Evolutionary conservation across 2,797 vertebrate genomes (phyloP).

Genomic region (Paguma larvata): DNA sequence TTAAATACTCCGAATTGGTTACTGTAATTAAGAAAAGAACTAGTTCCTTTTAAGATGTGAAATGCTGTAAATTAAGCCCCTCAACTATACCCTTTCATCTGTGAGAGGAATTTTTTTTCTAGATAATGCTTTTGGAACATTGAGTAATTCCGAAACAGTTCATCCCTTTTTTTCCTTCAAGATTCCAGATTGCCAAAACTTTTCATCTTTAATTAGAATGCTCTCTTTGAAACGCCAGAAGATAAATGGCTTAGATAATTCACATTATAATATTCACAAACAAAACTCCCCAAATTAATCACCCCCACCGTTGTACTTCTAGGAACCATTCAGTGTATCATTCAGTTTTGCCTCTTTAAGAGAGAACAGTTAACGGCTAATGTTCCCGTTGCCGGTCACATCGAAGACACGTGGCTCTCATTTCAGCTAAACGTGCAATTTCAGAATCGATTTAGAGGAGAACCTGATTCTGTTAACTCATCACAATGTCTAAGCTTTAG

Average conservation of each 20-base stretch:
- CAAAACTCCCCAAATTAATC: not conserved
- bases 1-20: conserved; percentile 30
- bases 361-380: not conserved
- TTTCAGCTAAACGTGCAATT: not conserved
- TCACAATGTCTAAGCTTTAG: not conserved
- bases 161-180: not conserved
- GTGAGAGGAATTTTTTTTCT: not conserved
- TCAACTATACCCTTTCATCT: not conserved
- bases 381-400: not conserved
- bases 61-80: not conserved
- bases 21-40: not conserved
- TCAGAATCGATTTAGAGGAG: not conserved
- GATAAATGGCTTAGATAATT: conserved; percentile 38
- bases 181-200: not conserved
- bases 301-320: not conserved
- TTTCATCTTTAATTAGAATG: conserved; percentile 17
- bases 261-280: conserved; percentile 36
- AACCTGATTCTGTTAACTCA: not conserved
- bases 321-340: not conserved
- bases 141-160: not conserved
- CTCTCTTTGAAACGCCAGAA: conserved; percentile 4
- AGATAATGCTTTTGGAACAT: not conserved
- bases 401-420: not conserved
- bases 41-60: conserved; percentile 5
- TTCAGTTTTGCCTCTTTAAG: not conserved